Conservation (phyloP, 1,140 invertebrate species). For the Drosophila ambigua region DNA sequence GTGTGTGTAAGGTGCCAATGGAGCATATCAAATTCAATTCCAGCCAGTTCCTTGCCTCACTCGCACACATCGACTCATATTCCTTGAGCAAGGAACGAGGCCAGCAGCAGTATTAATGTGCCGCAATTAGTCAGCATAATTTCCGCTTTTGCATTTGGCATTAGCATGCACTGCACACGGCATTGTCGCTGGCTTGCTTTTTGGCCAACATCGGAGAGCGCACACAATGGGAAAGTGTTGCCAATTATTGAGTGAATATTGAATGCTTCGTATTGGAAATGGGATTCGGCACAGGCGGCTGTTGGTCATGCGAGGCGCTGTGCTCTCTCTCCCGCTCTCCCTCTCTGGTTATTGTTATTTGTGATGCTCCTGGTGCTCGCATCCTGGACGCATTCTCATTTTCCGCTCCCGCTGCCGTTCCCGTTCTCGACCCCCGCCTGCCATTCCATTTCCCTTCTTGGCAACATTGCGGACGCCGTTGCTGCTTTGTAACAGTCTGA, state of each 20-base stretch:
- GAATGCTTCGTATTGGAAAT: constrained; percentile 47
- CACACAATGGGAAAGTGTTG: constrained; percentile 4
- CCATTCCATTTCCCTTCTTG: constrained; percentile 26
- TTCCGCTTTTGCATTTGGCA: constrained; percentile 52
- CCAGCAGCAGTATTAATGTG: constrained; percentile 45
- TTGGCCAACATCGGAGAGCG: background rate
- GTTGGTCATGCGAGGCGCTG: too few relatives aligned
- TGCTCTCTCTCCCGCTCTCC: background rate
- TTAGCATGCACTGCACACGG: constrained; percentile 37
- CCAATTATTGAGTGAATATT: constrained; percentile 35
- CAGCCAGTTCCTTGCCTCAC: constrained; percentile 45
- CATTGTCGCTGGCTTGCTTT: constrained; percentile 5
- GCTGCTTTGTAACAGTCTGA: constrained; percentile 77
- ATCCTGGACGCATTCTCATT: constrained; percentile 36
- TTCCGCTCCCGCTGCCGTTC: constrained; percentile 20
- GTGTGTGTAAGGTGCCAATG: constrained; percentile 45
- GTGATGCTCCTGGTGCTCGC: constrained; percentile 38
- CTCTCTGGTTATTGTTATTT: constrained; percentile 28
- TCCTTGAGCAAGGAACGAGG: constrained; percentile 2
- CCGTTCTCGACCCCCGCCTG: constrained; percentile 1
- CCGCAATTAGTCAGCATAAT: constrained; percentile 51
- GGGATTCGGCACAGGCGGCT: constrained; percentile 9
- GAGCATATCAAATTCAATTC: constrained; percentile 58
- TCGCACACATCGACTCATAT: constrained; percentile 33
- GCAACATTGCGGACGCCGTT: constrained; percentile 44